Conservation (phyloP, 1,140 invertebrate species). For the Bemisia tabaci region DNA sequence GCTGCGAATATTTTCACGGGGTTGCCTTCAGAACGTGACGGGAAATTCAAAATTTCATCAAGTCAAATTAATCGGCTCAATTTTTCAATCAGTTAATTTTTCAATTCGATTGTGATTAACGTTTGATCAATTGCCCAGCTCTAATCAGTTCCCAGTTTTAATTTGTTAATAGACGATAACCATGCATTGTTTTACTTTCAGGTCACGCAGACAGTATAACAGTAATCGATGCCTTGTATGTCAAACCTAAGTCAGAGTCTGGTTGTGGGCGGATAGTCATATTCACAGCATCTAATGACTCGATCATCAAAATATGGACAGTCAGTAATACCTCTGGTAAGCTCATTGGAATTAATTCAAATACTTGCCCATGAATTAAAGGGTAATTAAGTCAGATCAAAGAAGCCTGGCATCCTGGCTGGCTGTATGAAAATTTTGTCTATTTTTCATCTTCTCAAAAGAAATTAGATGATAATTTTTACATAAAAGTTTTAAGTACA, state of each 20-base stretch:
- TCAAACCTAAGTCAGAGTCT: neutral
- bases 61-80: no score
- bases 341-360: neutral
- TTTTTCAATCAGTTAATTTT: no score
- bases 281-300: neutral
- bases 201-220: neutral
- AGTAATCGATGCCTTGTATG: neutral
- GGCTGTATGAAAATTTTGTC: constrained; percentile 30
- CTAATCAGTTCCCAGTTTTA: no score
- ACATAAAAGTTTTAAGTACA: no score
- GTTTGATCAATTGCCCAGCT: no score
- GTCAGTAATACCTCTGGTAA: neutral
- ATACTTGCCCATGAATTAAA: neutral
- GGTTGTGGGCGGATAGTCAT: neutral
- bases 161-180: no score
- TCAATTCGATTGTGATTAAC: no score
- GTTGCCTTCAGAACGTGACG: no score
- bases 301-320: neutral
- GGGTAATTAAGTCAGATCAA: neutral
- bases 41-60: no score
- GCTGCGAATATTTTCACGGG: no score
- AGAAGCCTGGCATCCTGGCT: constrained; percentile 29
- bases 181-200: neutral
- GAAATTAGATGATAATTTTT: no score
- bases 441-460: no score